These are phyloP conservation scores for Pavo muticus DNA, from an alignment of 2,113 vertebrate species.

Conservation along the genomic window DNA sequence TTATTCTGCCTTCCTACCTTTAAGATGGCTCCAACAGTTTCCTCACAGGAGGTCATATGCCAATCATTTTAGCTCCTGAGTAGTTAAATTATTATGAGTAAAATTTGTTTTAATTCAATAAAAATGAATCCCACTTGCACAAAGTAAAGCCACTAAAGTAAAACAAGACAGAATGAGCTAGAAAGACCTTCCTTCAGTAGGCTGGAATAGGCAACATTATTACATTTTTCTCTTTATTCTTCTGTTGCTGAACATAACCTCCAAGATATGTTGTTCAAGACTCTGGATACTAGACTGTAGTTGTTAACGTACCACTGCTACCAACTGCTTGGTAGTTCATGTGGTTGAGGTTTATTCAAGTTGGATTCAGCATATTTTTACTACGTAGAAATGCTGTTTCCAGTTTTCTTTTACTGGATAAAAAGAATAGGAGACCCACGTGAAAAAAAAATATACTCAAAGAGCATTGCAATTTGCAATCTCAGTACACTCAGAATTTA, in stretches of 20 bases:
- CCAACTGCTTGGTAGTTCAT: neutral
- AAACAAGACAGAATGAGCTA: neutral
- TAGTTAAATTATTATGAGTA: neutral
- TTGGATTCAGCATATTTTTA: neutral
- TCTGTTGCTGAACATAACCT: fast-evolving
- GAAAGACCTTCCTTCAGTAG: neutral
- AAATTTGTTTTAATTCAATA: neutral
- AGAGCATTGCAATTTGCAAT: neutral
- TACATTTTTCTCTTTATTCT: neutral
- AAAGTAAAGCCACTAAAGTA: neutral
- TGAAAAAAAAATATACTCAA: neutral
- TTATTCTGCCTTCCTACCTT: neutral
- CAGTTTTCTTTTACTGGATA: neutral
- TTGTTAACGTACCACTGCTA: neutral
- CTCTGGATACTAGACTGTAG: neutral
- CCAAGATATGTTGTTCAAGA: neutral
- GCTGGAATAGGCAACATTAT: neutral
- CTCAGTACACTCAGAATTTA: neutral
- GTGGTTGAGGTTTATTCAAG: neutral
- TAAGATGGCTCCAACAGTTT: neutral
- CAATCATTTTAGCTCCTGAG: neutral
- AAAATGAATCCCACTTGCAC: neutral
- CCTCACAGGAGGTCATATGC: neutral
- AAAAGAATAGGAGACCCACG: neutral
- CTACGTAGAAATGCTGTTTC: neutral